phyloP scores from a whole-genome alignment of 1,140 invertebrate genomes.

The Trypoxylus dichotomus region DNA sequence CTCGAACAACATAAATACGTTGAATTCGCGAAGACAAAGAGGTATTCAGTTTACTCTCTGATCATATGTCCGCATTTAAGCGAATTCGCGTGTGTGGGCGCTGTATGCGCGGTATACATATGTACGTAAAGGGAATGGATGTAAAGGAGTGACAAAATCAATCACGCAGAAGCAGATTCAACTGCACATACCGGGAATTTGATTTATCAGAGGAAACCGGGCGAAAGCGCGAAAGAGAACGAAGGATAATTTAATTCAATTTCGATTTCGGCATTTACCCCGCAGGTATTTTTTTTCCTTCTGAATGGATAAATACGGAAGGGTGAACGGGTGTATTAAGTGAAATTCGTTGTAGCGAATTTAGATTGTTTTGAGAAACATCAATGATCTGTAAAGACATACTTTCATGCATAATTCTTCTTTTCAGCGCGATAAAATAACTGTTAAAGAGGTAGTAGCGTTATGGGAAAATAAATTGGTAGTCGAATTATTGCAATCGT shows the following conservation, averaged over 20 bases:
- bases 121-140: background rate
- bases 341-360: background rate
- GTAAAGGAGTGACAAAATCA: background rate
- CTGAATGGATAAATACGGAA: background rate
- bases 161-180: background rate
- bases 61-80: background rate
- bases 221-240: background rate
- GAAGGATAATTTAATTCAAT: conserved; percentile 3
- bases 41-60: no score
- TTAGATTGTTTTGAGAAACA: background rate
- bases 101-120: background rate
- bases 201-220: background rate
- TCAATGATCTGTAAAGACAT: background rate
- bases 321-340: background rate
- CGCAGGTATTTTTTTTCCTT: background rate
- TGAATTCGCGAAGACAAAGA: no score
- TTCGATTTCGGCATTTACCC: background rate
- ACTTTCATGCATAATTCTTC: no score
- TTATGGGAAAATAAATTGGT: no score
- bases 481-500: no score
- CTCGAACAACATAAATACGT: no score
- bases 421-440: no score
- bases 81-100: background rate
- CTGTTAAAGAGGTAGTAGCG: no score
- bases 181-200: background rate